Conservation (phyloP, 1,140 invertebrate species). For the Patella vulgata region DNA sequence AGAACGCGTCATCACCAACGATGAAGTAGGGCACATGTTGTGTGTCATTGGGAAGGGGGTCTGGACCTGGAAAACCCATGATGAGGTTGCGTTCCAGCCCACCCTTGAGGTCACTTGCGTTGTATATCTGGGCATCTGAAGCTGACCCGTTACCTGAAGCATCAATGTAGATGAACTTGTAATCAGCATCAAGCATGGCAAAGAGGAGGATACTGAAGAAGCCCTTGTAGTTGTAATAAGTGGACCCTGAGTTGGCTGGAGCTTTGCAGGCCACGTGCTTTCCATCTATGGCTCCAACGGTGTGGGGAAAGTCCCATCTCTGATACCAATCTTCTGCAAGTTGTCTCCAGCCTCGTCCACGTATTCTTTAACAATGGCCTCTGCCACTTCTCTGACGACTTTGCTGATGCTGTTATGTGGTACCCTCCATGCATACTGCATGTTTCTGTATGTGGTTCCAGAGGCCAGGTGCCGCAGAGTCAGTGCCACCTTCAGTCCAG, state of each 20-base stretch:
- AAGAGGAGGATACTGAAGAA: slow-evolving; percentile 53
- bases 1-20: slow-evolving; percentile 69
- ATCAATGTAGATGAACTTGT: slow-evolving; percentile 59
- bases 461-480: slow-evolving; percentile 12
- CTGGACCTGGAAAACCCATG: neutral
- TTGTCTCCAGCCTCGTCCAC: slow-evolving; percentile 5
- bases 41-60: slow-evolving; percentile 16
- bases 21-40: slow-evolving; percentile 58
- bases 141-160: slow-evolving; percentile 57
- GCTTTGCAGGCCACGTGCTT: slow-evolving; percentile 24
- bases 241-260: slow-evolving; percentile 48
- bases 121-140: slow-evolving; percentile 52
- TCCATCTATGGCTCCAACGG: neutral
- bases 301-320: slow-evolving; percentile 5
- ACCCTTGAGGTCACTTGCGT: slow-evolving; percentile 28
- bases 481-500: slow-evolving; percentile 26
- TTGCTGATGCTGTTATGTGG: slow-evolving; percentile 1
- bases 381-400: too few relatives aligned
- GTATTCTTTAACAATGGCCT: too few relatives aligned
- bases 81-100: slow-evolving; percentile 2
- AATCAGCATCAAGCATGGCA: slow-evolving; percentile 59
- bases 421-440: slow-evolving; percentile 20
- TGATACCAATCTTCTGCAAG: slow-evolving; percentile 3
- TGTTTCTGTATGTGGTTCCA: slow-evolving; percentile 7
- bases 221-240: slow-evolving; percentile 61